These are phyloP conservation scores for Botia kubotai DNA, from an alignment of 2,797 vertebrate genomes.

Conservation along the genomic window DNA sequence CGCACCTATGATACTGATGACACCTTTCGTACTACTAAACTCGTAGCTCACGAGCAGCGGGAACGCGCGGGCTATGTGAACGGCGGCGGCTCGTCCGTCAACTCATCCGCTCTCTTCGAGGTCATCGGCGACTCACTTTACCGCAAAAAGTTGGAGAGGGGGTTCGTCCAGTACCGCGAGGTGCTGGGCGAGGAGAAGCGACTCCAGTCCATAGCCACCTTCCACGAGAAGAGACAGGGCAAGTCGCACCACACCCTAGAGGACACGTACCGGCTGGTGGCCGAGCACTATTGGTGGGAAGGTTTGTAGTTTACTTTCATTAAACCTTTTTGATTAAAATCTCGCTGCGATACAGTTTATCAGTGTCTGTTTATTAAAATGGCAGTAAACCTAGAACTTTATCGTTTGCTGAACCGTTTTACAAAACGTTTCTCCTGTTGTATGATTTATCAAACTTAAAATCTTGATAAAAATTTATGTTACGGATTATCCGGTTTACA, in stretches of 20 bases:
- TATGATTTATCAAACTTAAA: background rate
- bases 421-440: background rate
- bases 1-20: constrained; percentile 66
- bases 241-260: constrained; percentile 80
- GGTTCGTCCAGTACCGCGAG: constrained; percentile 82
- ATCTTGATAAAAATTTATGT: background rate
- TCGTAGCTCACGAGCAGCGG: constrained; percentile 59
- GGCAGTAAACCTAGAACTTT: background rate
- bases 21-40: constrained; percentile 63
- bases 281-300: constrained; percentile 88
- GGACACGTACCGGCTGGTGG: constrained; percentile 84
- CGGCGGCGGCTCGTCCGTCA: constrained; percentile 54
- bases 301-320: constrained; percentile 65
- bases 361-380: background rate
- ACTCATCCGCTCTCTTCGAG: constrained; percentile 75
- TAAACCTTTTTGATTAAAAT: background rate
- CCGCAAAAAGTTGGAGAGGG: constrained; percentile 82
- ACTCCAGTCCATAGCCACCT: constrained; percentile 74
- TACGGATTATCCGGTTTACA: background rate
- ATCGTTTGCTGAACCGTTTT: no score
- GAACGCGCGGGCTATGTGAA: constrained; percentile 56
- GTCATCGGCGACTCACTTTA: constrained; percentile 79
- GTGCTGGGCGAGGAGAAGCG: constrained; percentile 78
- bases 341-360: background rate
- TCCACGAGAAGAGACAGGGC: constrained; percentile 74